Conservation (phyloP, 2,797 vertebrate species). For the Crotalus adamanteus region DNA sequence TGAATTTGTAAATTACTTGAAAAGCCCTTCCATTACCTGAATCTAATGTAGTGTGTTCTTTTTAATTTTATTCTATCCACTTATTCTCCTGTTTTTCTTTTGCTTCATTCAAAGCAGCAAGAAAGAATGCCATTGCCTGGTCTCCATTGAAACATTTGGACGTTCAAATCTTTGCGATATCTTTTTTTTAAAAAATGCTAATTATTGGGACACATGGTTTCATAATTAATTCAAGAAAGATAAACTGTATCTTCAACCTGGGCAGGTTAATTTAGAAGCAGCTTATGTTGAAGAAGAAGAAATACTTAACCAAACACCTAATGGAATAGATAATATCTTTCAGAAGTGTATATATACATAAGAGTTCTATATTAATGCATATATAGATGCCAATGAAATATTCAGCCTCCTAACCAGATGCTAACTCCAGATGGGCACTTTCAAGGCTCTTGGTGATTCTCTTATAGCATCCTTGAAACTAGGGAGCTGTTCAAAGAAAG, state of each 20-base stretch:
- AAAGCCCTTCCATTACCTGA: neutral
- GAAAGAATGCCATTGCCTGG: neutral
- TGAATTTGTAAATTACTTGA: too few relatives aligned
- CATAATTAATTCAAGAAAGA: slow-evolving; percentile 38
- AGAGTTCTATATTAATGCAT: neutral
- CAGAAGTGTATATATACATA: neutral
- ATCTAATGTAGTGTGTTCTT: neutral
- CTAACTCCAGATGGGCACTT: neutral
- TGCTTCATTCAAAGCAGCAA: neutral
- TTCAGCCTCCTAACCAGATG: neutral
- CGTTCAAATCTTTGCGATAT: slow-evolving; percentile 8
- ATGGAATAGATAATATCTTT: neutral
- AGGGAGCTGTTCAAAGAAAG: neutral
- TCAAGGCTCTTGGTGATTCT: neutral
- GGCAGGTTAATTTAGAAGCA: neutral
- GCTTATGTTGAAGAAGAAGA: neutral
- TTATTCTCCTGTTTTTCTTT: too few relatives aligned
- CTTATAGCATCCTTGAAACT: neutral
- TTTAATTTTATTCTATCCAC: too few relatives aligned
- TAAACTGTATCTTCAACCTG: neutral
- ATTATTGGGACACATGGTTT: slow-evolving; percentile 24
- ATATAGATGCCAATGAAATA: neutral
- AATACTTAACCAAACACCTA: neutral
- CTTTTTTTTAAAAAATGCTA: slow-evolving; percentile 15
- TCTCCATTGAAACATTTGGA: neutral